These are phyloP conservation scores for Malaclemys terrapin DNA, from an alignment of 2,113 vertebrate genomes.

Conservation along the genomic window DNA sequence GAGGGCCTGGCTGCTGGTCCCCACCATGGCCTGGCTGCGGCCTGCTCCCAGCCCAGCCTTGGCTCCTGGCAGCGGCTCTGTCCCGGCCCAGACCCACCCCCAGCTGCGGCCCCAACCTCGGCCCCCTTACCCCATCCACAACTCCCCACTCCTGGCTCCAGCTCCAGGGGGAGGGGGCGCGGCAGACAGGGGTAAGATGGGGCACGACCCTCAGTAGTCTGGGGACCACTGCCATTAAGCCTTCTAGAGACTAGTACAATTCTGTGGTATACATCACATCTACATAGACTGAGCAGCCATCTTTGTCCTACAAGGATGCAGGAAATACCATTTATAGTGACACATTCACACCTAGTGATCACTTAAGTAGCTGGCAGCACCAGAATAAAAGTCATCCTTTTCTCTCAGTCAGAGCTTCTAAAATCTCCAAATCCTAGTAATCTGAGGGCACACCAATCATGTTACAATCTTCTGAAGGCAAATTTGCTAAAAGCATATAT, in stretches of 20 bases:
- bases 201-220: too few species aligned
- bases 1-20: too few species aligned
- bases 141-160: too few species aligned
- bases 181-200: too few species aligned
- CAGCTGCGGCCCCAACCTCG: too few species aligned
- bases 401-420: neutral
- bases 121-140: too few species aligned
- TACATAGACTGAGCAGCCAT: neutral
- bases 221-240: neutral
- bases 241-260: neutral
- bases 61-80: too few species aligned
- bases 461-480: too few species aligned
- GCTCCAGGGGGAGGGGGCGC: rapidly evolving
- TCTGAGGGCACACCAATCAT: neutral
- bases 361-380: neutral
- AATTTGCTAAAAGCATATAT: neutral
- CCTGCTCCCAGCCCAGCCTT: too few species aligned
- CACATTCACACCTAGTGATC: neutral
- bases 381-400: neutral
- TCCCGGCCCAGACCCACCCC: too few species aligned
- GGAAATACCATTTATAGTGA: neutral
- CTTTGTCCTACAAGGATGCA: rapidly evolving
- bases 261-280: neutral
- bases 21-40: too few species aligned
- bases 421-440: neutral